Evolutionary conservation across 2,797 vertebrate genomes (phyloP), one percentile per base, ranked within the genome.

Genomic region (Masticophis lateralis): DNA sequence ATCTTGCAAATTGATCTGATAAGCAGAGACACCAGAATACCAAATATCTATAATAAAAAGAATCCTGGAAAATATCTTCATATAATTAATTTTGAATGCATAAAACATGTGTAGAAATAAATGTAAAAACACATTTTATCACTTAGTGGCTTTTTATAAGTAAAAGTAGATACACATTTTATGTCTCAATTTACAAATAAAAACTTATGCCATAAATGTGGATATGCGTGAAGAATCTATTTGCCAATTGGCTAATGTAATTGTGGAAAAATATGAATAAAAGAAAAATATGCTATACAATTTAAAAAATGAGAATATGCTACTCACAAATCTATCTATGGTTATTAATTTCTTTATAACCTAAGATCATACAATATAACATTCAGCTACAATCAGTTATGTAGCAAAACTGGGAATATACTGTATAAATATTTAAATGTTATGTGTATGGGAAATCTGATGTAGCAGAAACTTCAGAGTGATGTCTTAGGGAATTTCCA

Each of bases 141-240:
- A 47, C 37, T 61, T 90, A n/a, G 10, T 12, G 51, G 43, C n/a
- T 90, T 66, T 90, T 66, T 43, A 61, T 37, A 63, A 55, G 4
- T 43, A 61, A 27, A 63, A 69, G 8, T 63, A 90, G 28, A 51
- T 47, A 43, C 37, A 61, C 2, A 56, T 13, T 8, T 93, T 83
- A 47, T 0, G 47, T 90, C 8, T 56, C 55, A 93, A 8, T 1
- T 22, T 93, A 87, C 74, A 91, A 0, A 6, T 90, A 25, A 92
- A 60, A 79, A 69, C 27, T 69, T 25, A 0, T 43, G 37, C 32
- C 16, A 1, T 79, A 79, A 79, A 43, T 79, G 22, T 79, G 74
- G 74, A 79, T n/a, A 88, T 88, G 92, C 25, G 56, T 93, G 13
- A 93, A 92, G 95, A 95, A 95, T 94, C 92, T 88, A 63, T 96